Evolutionary conservation across 2,797 vertebrate genomes (phyloP).

Genomic region (Alauda arvensis): DNA sequence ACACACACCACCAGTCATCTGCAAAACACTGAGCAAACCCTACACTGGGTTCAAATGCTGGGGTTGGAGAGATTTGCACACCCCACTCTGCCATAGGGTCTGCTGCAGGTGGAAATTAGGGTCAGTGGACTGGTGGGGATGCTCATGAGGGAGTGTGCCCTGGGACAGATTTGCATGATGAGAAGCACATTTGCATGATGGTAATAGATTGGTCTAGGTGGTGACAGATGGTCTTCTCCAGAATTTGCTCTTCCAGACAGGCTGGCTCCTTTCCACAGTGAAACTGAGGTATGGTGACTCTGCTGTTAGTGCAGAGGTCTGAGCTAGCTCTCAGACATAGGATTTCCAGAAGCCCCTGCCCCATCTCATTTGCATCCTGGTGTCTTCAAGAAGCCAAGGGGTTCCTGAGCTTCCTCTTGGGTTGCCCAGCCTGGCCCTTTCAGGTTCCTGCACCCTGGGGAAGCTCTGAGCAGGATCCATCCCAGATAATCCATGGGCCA

Average conservation of each 20-base stretch:
- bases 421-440: not conserved
- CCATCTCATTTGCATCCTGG: not conserved
- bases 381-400: not conserved
- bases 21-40: not conserved
- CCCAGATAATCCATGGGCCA: not conserved
- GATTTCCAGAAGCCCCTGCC: fast-evolving
- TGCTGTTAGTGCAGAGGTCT: not conserved
- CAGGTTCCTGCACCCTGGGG: not conserved
- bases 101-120: not conserved
- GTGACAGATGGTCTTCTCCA: not conserved
- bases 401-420: not conserved
- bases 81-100: not conserved
- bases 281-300: not conserved
- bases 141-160: fast-evolving
- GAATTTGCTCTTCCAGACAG: not conserved
- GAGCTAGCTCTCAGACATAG: not conserved
- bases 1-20: not conserved
- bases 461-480: not conserved
- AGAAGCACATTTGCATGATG: not conserved
- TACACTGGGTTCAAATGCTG: not conserved
- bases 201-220: not conserved
- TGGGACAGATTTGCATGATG: not conserved
- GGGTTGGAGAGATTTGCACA: not conserved
- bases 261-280: not conserved
- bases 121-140: not conserved